These are phyloP conservation scores for Coendou prehensilis DNA, from an alignment of 2,797 vertebrate species.

Conservation along the genomic window DNA sequence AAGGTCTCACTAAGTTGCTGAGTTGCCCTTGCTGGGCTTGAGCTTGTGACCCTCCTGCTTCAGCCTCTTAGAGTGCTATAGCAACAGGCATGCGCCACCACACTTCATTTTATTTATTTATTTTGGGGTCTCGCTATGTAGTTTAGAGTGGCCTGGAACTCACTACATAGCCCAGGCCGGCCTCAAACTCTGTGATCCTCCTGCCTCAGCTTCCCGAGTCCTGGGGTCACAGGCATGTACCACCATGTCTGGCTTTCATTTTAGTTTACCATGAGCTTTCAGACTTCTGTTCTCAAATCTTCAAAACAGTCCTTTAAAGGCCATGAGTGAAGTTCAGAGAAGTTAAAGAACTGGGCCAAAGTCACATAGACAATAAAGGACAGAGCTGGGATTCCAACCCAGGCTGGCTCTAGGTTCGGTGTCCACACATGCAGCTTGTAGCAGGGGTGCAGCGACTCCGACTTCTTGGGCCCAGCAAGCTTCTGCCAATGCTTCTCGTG, in stretches of 20 bases:
- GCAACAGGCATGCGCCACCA: no score
- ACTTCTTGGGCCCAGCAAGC: no score
- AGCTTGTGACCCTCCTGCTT: not conserved
- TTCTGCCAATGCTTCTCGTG: no score
- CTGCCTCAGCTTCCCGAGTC: not conserved
- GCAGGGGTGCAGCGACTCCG: not conserved
- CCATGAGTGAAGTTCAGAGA: not conserved
- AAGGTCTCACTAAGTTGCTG: not conserved
- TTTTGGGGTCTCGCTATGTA: not conserved
- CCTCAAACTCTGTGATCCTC: not conserved
- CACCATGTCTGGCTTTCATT: no score
- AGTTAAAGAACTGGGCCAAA: not conserved
- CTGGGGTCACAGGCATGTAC: not conserved
- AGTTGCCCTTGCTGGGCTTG: not conserved
- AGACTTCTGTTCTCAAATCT: not conserved
- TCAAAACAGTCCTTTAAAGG: not conserved
- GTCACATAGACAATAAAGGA: not conserved
- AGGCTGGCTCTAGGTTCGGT: not conserved
- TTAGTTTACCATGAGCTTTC: not conserved
- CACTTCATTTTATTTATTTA: not conserved
- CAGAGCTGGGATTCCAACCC: slow-evolving; percentile 30
- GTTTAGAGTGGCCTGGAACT: not conserved
- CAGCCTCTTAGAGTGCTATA: not conserved
- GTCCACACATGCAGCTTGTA: not conserved
- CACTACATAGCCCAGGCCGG: not conserved